Evolutionary conservation across 2,113 vertebrate genomes (phyloP).

Genomic region (Sceloporus undulatus): DNA sequence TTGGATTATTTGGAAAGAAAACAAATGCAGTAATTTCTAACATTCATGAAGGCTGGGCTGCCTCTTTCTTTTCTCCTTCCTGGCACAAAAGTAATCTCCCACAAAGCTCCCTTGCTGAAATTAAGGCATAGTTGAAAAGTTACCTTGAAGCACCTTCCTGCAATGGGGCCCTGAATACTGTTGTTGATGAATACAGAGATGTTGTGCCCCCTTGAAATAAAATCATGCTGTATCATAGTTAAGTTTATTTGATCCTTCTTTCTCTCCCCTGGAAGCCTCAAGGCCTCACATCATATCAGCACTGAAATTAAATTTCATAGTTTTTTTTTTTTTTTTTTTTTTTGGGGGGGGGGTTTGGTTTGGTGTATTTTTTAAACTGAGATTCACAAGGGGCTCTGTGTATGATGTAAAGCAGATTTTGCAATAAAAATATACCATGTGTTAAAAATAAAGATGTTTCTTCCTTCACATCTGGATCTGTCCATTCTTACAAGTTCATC

Average conservation of each 20-base stretch:
- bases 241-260: slow-evolving; percentile 12
- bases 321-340: too few relatives aligned
- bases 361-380: too few relatives aligned
- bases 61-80: background rate
- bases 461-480: background rate
- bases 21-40: background rate
- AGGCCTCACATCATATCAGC: background rate
- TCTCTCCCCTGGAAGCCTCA: background rate
- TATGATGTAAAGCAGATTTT: slow-evolving; percentile 31
- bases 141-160: background rate
- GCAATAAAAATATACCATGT: background rate
- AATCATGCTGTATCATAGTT: background rate
- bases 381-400: background rate
- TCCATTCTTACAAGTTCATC: slow-evolving; percentile 24
- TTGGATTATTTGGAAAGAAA: background rate
- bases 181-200: background rate
- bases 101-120: background rate
- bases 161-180: background rate
- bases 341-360: too few relatives aligned
- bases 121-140: background rate
- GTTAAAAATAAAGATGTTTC: slow-evolving; percentile 30
- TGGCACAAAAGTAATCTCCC: background rate
- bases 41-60: background rate
- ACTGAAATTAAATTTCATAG: slow-evolving; percentile 9
- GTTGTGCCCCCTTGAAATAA: slow-evolving; percentile 3